Percentiles rank a stretch among this genome's conserved stretches.
These are phyloP conservation scores for Drosophila infuscata DNA, from an alignment of 2,888 invertebrate genomes.

Conservation along the genomic window DNA sequence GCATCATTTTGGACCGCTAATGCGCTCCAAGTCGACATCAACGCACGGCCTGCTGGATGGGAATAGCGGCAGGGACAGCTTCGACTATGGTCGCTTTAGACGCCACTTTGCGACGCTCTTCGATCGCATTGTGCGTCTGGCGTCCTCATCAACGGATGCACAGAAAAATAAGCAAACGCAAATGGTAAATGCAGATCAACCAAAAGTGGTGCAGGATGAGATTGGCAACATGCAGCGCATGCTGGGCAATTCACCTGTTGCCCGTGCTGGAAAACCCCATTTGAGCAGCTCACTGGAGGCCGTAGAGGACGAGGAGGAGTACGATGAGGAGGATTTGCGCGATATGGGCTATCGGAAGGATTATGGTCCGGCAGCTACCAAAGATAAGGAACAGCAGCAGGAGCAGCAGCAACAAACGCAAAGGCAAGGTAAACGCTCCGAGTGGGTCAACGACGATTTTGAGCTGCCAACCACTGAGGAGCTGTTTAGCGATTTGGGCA, in stretches of 20 bases:
- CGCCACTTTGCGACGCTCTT: constrained; percentile 82
- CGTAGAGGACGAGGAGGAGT: constrained; percentile 80
- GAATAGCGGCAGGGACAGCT: constrained; percentile 64
- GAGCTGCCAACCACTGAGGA: constrained; percentile 82
- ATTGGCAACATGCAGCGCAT: constrained; percentile 66
- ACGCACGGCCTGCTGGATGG: constrained; percentile 66
- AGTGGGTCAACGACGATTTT: constrained; percentile 82
- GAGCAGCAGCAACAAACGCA: background rate
- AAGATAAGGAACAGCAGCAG: constrained; percentile 8
- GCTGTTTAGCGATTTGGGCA: constrained; percentile 81
- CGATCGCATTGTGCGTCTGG: constrained; percentile 82
- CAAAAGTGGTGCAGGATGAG: constrained; percentile 46
- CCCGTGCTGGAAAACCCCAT: constrained; percentile 21
- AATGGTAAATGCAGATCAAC: constrained; percentile 4
- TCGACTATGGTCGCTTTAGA: constrained; percentile 82
- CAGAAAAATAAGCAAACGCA: constrained; percentile 6
- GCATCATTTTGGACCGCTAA: constrained; percentile 83
- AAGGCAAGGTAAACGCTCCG: constrained; percentile 54
- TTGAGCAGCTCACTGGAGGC: constrained; percentile 74
- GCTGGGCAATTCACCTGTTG: constrained; percentile 40
- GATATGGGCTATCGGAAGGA: constrained; percentile 79
- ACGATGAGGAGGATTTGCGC: constrained; percentile 80
- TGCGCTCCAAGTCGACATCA: constrained; percentile 74
- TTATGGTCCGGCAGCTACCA: constrained; percentile 51
- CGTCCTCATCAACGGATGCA: constrained; percentile 52